These are phyloP conservation scores for Mizuhopecten yessoensis DNA, from an alignment of 1,140 invertebrate species.

Conservation along the genomic window DNA sequence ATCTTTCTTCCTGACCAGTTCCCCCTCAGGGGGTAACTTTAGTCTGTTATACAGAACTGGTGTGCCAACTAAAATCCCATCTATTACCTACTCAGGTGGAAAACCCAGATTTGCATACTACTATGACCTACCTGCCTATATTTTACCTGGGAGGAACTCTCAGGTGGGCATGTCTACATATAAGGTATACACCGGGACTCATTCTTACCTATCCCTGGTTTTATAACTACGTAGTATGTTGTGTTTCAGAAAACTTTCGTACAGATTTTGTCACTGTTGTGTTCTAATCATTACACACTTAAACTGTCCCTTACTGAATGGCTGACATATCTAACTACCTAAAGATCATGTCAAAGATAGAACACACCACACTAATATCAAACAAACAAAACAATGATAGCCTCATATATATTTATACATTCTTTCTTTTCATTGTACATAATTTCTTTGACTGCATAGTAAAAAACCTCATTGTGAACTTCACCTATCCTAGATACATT, in stretches of 20 bases:
- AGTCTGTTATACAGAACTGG: neutral
- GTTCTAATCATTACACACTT: neutral
- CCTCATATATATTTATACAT: too few relatives aligned
- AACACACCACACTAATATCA: neutral
- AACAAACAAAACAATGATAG: neutral
- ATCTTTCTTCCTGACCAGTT: conserved; percentile 19
- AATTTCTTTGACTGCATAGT: neutral
- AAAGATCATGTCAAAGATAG: neutral
- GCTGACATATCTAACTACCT: neutral
- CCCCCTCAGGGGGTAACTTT: neutral
- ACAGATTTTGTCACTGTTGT: neutral
- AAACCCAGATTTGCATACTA: conserved; percentile 27
- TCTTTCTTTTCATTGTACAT: too few relatives aligned
- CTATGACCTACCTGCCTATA: conserved; percentile 7
- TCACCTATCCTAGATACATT: neutral
- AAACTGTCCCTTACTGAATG: neutral
- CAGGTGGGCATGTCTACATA: conserved; percentile 1
- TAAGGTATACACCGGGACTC: neutral
- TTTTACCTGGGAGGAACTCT: conserved; percentile 4
- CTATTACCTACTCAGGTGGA: conserved; percentile 37
- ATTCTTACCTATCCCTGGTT: neutral
- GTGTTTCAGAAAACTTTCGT: neutral
- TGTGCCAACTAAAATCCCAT: neutral
- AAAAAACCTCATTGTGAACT: neutral
- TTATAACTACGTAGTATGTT: conserved; percentile 26